A percentile compares a stretch with the other conserved stretches of the same genome.
These are phyloP conservation scores for Hartigia nigra DNA, from an alignment of 2,888 invertebrate species.

Conservation along the genomic window DNA sequence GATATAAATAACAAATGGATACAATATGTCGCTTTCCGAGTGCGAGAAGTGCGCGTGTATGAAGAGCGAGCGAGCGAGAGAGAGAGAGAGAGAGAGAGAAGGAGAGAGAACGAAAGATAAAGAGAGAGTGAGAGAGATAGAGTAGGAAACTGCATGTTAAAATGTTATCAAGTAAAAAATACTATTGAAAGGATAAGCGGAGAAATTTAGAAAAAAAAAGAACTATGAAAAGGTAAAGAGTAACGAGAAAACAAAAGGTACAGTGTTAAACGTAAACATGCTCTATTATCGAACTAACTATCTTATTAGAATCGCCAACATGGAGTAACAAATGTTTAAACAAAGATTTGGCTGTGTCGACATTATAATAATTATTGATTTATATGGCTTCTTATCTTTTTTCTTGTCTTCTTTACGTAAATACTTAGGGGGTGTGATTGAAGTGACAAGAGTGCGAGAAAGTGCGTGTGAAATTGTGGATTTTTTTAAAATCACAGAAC, in stretches of 20 bases:
- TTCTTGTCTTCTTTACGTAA: constrained; percentile 43
- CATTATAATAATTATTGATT: constrained; percentile 53
- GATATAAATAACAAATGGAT: constrained; percentile 10
- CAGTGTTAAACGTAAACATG: neutral
- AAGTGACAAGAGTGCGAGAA: neutral
- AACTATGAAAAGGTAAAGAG: neutral
- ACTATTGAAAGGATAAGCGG: neutral
- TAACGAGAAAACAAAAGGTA: neutral
- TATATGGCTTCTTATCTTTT: constrained; percentile 30
- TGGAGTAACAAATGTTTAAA: constrained; percentile 46
- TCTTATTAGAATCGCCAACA: constrained; percentile 20
- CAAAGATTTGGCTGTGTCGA: constrained; percentile 59
- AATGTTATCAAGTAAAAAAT: neutral
- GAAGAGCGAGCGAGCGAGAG: constrained; percentile 13
- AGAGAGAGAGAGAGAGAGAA: constrained; percentile 6
- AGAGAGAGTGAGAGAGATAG: constrained; percentile 6
- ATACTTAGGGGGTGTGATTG: constrained; percentile 29
- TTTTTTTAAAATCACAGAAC: neutral
- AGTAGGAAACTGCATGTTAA: neutral
- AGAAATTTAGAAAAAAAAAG: neutral
- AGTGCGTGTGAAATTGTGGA: constrained; percentile 9
- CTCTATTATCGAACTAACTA: neutral
- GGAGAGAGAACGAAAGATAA: constrained; percentile 2
- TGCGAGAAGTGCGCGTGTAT: constrained; percentile 11
- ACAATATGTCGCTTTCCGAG: constrained; percentile 19